These are phyloP conservation scores for Pocota personata DNA, from an alignment of 2,888 invertebrate genomes.

Conservation along the genomic window DNA sequence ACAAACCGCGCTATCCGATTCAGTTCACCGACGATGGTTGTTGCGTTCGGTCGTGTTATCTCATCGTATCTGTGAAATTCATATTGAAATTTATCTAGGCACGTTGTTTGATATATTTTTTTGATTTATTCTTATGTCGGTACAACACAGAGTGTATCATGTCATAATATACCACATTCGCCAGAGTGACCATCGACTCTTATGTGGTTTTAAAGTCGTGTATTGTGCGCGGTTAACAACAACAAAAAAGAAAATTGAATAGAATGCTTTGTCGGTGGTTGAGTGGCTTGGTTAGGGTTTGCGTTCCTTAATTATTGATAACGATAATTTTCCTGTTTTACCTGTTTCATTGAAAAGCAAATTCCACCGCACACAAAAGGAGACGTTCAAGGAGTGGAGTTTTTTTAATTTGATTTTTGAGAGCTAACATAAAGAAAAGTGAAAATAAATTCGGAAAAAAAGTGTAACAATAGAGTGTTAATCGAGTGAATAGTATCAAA, in stretches of 20 bases:
- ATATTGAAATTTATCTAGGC: constrained; percentile 5
- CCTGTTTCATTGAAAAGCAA: constrained; percentile 60
- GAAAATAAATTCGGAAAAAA: constrained; percentile 48
- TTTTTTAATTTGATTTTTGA: constrained; percentile 1
- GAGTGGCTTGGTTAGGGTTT: constrained; percentile 57
- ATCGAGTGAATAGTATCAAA: constrained; percentile 66
- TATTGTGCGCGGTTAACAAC: constrained; percentile 48
- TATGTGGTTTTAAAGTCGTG: constrained; percentile 18
- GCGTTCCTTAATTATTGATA: constrained; percentile 73
- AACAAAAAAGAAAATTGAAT: constrained; percentile 56
- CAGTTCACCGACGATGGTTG: constrained; percentile 69
- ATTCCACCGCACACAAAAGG: constrained; percentile 29
- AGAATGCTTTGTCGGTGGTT: constrained; percentile 45
- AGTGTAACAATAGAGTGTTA: constrained; percentile 72
- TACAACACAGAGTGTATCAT: not conserved
- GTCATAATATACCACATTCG: constrained; percentile 42
- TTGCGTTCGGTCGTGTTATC: constrained; percentile 65
- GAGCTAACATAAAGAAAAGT: constrained; percentile 11
- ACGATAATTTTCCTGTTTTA: constrained; percentile 56
- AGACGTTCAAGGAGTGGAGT: constrained; percentile 13
- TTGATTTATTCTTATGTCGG: not conserved
- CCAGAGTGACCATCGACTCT: constrained; percentile 46
- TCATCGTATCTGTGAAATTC: constrained; percentile 30
- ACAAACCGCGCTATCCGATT: constrained; percentile 53
- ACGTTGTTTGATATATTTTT: constrained; percentile 26